A percentile compares a stretch with the other conserved stretches of the same genome.
Conservation (phyloP, 2,113 vertebrate genomes). For the Lepus americanus region DNA sequence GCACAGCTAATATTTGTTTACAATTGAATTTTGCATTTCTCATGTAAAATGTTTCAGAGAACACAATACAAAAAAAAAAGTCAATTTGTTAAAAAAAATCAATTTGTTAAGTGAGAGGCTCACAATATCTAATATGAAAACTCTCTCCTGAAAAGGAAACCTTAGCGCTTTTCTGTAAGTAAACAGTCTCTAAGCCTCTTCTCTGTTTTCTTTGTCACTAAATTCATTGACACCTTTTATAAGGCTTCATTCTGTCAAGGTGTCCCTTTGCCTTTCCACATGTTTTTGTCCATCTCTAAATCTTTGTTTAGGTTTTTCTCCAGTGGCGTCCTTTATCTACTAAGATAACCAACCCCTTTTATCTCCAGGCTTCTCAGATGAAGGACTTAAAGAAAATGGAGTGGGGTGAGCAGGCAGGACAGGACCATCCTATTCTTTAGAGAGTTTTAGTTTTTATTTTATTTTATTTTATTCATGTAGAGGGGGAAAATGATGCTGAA, state of each 20-base stretch:
- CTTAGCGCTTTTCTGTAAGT: constrained; percentile 9
- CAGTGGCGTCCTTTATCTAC: constrained; percentile 73
- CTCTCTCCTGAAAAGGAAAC: background rate
- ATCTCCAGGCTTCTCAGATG: constrained; percentile 69
- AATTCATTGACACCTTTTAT: constrained; percentile 50
- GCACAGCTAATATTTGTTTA: constrained; percentile 22
- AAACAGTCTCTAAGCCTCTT: background rate
- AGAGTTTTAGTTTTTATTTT: constrained; percentile 41
- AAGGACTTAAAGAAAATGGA: constrained; percentile 59
- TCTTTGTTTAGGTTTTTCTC: constrained; percentile 76
- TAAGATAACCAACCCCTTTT: constrained; percentile 77
- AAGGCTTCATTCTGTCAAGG: constrained; percentile 67
- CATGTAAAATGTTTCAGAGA: constrained; percentile 15
- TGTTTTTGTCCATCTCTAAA: constrained; percentile 66
- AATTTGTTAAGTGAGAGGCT: constrained; percentile 11
- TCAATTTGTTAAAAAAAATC: background rate
- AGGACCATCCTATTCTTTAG: background rate
- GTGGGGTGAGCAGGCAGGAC: background rate
- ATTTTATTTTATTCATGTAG: background rate
- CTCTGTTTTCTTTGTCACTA: background rate
- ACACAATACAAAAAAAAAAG: constrained; percentile 42
- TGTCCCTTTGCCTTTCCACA: constrained; percentile 60
- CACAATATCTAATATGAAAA: constrained; percentile 9
- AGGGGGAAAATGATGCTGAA: background rate
- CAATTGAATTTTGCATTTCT: constrained; percentile 46